These are phyloP conservation scores for Slavum lentiscoides DNA, from an alignment of 2,888 invertebrate species.

Conservation along the genomic window DNA sequence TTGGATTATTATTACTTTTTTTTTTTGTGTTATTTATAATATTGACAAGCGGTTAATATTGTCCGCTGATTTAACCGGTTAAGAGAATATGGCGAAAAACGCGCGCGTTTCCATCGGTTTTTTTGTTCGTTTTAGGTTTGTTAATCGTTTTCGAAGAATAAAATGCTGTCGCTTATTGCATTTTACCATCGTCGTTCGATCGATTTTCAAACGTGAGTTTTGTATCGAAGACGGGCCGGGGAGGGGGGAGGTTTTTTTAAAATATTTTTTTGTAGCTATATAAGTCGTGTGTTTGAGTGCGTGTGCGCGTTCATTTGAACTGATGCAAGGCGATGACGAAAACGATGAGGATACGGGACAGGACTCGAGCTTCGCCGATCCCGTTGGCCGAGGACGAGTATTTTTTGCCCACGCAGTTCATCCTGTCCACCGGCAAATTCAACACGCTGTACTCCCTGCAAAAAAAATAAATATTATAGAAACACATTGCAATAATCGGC, in stretches of 20 bases:
- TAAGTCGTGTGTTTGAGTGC: neutral
- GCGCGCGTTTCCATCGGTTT: no score
- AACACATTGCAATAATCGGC: no score
- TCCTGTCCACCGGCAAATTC: slow-evolving; percentile 78
- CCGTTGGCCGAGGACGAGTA: slow-evolving; percentile 56
- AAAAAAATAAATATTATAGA: neutral
- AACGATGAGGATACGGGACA: slow-evolving; percentile 25
- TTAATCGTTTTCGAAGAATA: no score
- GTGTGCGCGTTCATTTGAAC: slow-evolving; percentile 12
- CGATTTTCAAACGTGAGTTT: neutral
- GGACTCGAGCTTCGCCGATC: slow-evolving; percentile 21
- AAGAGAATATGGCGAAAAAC: no score
- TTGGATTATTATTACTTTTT: no score
- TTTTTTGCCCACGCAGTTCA: slow-evolving; percentile 75
- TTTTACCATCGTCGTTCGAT: no score
- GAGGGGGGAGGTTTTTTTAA: neutral
- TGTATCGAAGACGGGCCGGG: no score
- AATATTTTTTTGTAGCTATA: neutral
- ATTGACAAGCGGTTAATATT: no score
- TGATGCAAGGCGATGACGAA: slow-evolving; percentile 20
- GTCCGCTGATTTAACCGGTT: no score
- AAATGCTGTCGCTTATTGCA: no score
- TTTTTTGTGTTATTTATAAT: no score
- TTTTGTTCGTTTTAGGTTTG: no score
- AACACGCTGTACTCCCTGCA: slow-evolving; percentile 74